Evolutionary conservation across 2,888 invertebrate genomes (phyloP).

Genomic region (Patella caerulea): DNA sequence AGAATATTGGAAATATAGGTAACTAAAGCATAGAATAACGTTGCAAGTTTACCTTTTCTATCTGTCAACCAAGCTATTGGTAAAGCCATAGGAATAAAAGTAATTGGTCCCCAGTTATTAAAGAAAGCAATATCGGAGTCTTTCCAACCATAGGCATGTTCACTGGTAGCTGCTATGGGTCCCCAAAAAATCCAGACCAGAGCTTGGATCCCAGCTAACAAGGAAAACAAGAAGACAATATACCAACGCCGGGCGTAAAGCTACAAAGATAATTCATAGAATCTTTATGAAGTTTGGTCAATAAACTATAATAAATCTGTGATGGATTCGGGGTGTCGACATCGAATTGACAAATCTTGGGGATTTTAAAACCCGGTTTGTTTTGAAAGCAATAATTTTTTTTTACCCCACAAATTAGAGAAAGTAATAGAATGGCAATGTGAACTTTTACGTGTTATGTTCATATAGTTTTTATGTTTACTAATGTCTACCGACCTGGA

Average conservation of each 20-base stretch:
- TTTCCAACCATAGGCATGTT: slow-evolving; percentile 28
- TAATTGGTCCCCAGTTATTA: slow-evolving; percentile 36
- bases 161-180: slow-evolving; percentile 24
- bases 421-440: too few species aligned
- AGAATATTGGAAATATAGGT: too few species aligned
- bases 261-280: neutral
- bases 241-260: slow-evolving; percentile 24
- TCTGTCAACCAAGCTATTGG: slow-evolving; percentile 32
- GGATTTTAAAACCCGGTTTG: too few species aligned
- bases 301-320: too few species aligned
- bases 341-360: too few species aligned
- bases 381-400: too few species aligned
- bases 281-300: too few species aligned
- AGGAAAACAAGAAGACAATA: slow-evolving; percentile 25
- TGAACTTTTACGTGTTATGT: too few species aligned
- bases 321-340: too few species aligned
- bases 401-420: too few species aligned
- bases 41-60: slow-evolving; percentile 25
- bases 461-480: too few species aligned
- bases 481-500: too few species aligned
- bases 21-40: neutral
- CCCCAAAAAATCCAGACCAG: slow-evolving; percentile 31
- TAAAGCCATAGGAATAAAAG: slow-evolving; percentile 19
- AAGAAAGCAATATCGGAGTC: slow-evolving; percentile 28
- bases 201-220: slow-evolving; percentile 22